Evolutionary conservation across 2,797 vertebrate species (phyloP).

Genomic region (Diglossa cyanea): DNA sequence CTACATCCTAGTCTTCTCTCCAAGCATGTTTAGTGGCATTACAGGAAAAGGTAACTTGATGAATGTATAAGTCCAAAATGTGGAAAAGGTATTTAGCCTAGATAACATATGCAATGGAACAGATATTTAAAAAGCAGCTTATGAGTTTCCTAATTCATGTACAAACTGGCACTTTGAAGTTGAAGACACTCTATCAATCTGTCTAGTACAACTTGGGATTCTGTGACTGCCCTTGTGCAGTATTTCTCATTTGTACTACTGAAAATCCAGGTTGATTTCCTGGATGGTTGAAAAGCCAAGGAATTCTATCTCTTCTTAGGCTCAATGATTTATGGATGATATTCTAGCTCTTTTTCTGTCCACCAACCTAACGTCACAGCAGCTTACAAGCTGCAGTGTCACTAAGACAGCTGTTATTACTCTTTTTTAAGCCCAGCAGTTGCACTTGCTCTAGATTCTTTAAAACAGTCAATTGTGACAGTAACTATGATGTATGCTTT

Average conservation of each 20-base stretch:
- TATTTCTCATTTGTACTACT: neutral
- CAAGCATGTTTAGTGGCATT: neutral
- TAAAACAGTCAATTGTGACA: conserved; percentile 32
- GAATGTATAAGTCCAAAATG: neutral
- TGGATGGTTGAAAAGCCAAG: neutral
- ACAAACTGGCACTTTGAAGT: neutral
- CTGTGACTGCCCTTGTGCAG: neutral
- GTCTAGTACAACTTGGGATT: neutral
- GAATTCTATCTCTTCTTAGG: neutral
- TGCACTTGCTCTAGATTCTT: conserved; percentile 34
- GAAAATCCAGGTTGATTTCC: neutral
- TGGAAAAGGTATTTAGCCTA: neutral
- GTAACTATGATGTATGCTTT: conserved; percentile 59
- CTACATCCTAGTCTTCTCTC: neutral
- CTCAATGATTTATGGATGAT: conserved; percentile 27
- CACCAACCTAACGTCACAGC: neutral
- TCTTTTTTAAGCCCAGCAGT: conserved; percentile 40
- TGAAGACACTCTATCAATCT: neutral
- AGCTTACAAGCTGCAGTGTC: conserved; percentile 3
- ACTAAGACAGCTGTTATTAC: conserved; percentile 35
- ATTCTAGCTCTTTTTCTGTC: neutral
- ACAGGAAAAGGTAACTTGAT: neutral
- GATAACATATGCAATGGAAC: neutral
- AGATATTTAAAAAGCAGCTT: neutral
- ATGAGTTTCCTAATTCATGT: neutral